phyloP scores from a whole-genome alignment of 2,888 invertebrate genomes.

The Yponomeuta evonymella region DNA sequence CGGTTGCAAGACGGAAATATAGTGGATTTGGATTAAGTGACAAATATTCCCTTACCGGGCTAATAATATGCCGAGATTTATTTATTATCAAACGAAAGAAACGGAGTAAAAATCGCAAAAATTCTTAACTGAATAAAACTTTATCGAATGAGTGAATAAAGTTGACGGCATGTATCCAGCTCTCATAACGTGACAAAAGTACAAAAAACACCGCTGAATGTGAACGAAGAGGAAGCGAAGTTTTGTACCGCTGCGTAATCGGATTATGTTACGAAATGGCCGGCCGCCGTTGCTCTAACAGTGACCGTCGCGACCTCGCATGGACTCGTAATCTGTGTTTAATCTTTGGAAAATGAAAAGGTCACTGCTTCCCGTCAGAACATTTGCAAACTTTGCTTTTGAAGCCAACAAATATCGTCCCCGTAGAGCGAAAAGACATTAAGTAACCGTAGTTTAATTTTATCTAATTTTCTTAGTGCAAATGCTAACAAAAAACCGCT shows the following conservation, averaged over 20 bases:
- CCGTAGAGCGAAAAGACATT: background rate
- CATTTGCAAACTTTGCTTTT: background rate
- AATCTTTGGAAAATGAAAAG: constrained; percentile 6
- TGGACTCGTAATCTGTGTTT: background rate
- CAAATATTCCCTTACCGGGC: too few species aligned
- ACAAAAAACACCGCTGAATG: constrained; percentile 31
- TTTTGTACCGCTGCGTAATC: constrained; percentile 43
- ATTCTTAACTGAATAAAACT: background rate
- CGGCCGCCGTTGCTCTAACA: constrained; percentile 25
- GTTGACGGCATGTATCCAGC: background rate
- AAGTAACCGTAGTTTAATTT: too few species aligned
- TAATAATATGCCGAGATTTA: too few species aligned
- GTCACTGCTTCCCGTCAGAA: background rate
- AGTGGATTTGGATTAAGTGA: too few species aligned
- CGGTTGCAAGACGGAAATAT: too few species aligned
- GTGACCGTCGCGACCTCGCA: background rate
- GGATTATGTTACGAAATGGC: constrained; percentile 52
- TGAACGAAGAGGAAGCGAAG: constrained; percentile 29
- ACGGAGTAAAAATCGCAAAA: background rate
- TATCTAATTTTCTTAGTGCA: too few species aligned
- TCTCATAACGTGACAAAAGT: constrained; percentile 7
- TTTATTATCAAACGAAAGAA: too few species aligned
- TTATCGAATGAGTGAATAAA: background rate
- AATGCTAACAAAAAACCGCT: too few species aligned
- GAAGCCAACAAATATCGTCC: background rate